phyloP scores from a whole-genome alignment of 2,888 invertebrate genomes.

The Morinoia aosen region DNA sequence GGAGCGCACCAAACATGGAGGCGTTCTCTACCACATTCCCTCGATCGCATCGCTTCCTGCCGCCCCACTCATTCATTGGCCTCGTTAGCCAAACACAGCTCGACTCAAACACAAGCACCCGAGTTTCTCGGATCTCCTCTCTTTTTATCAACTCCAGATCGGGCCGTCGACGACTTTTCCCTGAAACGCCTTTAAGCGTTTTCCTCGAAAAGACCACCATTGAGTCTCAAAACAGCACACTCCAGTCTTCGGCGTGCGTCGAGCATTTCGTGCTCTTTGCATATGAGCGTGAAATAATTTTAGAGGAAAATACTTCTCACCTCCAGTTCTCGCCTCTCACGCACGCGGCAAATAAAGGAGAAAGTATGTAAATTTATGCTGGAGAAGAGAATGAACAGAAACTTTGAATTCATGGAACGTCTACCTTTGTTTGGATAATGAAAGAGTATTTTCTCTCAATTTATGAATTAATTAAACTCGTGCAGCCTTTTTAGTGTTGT shows the following conservation, averaged over 20 bases:
- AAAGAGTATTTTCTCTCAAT: not conserved
- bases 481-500: not conserved
- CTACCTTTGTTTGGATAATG: not conserved
- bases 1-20: not conserved
- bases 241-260: not conserved
- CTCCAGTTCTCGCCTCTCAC: not conserved
- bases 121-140: not conserved
- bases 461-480: not conserved
- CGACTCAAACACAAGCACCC: not conserved
- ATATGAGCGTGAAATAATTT: not conserved
- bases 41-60: conserved; percentile 3
- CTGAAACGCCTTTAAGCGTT: conserved; percentile 8
- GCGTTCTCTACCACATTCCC: not conserved
- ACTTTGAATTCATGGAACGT: not conserved
- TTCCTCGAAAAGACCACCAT: conserved; percentile 29
- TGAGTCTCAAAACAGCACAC: not conserved
- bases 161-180: conserved; percentile 13
- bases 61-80: not conserved
- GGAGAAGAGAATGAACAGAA: not conserved
- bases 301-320: not conserved
- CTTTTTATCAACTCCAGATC: conserved; percentile 25
- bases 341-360: not conserved
- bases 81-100: not conserved
- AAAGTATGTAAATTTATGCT: not conserved
- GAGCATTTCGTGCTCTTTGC: not conserved